phyloP scores from a whole-genome alignment of 2,888 invertebrate species.

The Rosalia funebris region DNA sequence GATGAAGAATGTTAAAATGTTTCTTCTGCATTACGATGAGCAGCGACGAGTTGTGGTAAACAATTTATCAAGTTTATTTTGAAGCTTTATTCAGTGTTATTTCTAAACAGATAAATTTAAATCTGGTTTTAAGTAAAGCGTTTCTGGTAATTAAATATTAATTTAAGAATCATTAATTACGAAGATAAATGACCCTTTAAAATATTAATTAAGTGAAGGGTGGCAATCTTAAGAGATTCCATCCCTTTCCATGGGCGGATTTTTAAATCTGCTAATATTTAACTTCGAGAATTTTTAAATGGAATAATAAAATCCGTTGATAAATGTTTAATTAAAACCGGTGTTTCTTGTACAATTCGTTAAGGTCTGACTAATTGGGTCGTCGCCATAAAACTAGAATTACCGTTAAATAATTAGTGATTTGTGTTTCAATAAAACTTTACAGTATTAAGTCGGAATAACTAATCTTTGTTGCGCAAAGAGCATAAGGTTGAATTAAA shows the following conservation, averaged over 20 bases:
- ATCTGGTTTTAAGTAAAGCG: conserved; percentile 51
- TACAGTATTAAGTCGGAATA: conserved; percentile 13
- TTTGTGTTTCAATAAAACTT: conserved; percentile 23
- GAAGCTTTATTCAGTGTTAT: conserved; percentile 42
- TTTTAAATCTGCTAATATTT: conserved; percentile 25
- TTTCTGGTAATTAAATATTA: conserved; percentile 60
- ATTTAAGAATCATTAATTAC: conserved; percentile 60
- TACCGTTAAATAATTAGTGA: conserved; percentile 16
- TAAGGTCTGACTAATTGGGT: conserved; percentile 8
- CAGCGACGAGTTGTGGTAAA: conserved; percentile 38
- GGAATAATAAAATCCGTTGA: conserved; percentile 12
- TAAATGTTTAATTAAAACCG: neutral
- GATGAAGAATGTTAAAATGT: conserved; percentile 22
- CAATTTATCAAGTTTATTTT: conserved; percentile 44
- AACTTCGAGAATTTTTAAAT: conserved; percentile 36
- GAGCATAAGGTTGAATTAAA: too few species aligned
- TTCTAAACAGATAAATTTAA: conserved; percentile 48
- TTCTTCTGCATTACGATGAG: conserved; percentile 39
- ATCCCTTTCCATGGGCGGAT: conserved; percentile 27
- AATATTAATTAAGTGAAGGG: conserved; percentile 59
- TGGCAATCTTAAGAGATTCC: conserved; percentile 43
- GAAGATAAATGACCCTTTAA: conserved; percentile 60
- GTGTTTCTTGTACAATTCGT: neutral
- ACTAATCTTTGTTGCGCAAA: conserved; percentile 2
- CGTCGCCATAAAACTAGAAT: conserved; percentile 21